A percentile compares a stretch with the other conserved stretches of the same genome.
phyloP scores from a whole-genome alignment of 2,797 vertebrate species.

The Micromesistius poutassou region DNA sequence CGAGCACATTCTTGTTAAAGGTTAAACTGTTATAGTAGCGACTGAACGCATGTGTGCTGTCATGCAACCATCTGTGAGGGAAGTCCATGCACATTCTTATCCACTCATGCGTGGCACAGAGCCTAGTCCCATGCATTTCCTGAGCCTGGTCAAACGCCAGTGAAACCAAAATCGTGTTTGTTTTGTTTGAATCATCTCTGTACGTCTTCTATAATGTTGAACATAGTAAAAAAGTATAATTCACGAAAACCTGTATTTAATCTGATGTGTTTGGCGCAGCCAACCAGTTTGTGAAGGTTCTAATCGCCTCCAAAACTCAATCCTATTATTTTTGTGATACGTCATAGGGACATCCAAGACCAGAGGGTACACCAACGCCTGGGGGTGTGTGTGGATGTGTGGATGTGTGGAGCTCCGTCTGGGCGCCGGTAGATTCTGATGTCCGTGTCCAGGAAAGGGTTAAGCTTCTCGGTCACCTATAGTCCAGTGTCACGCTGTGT shows the following conservation, averaged over 20 bases:
- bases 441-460: too few relatives aligned
- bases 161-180: neutral
- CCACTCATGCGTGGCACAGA: neutral
- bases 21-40: neutral
- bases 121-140: neutral
- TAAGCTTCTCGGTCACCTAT: too few relatives aligned
- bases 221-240: neutral
- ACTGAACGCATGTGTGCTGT: neutral
- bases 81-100: constrained; percentile 1
- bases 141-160: neutral
- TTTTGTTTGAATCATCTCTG: neutral
- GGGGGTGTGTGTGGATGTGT: neutral
- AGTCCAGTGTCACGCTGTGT: too few relatives aligned
- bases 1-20: neutral
- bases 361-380: neutral
- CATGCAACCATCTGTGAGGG: neutral
- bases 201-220: neutral
- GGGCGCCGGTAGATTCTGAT: too few relatives aligned
- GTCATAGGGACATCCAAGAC: too few relatives aligned
- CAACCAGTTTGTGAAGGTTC: too few relatives aligned
- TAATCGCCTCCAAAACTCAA: too few relatives aligned
- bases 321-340: neutral
- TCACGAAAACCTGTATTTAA: neutral
- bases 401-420: too few relatives aligned
- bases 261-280: neutral